These are phyloP conservation scores for Thereva unica DNA, from an alignment of 2,888 invertebrate genomes.

Conservation along the genomic window DNA sequence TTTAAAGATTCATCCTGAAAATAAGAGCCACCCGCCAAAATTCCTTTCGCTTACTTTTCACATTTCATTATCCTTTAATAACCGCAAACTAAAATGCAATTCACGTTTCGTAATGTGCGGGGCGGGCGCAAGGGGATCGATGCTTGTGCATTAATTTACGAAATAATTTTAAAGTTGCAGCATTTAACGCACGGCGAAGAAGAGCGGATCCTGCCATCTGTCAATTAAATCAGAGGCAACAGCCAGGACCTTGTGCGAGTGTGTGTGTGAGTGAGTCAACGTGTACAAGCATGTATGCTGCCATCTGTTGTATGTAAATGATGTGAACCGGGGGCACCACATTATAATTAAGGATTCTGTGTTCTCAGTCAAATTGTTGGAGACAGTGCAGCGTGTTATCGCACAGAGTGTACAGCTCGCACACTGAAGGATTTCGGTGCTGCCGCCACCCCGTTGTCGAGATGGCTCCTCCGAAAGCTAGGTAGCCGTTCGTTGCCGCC, in stretches of 20 bases:
- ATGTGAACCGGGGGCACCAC: conserved; percentile 36
- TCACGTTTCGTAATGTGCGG: too few species aligned
- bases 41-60: too few species aligned
- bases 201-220: conserved; percentile 26
- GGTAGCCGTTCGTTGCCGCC: not conserved
- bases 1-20: too few species aligned
- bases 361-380: conserved; percentile 41
- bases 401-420: conserved; percentile 18
- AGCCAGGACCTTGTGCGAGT: not conserved
- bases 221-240: conserved; percentile 40
- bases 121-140: too few species aligned
- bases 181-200: conserved; percentile 34
- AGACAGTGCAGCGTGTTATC: conserved; percentile 42
- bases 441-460: conserved; percentile 5
- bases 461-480: not conserved
- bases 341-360: conserved; percentile 42
- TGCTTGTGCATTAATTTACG: conserved; percentile 29
- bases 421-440: conserved; percentile 10
- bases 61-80: too few species aligned
- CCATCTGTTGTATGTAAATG: conserved; percentile 37
- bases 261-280: too few species aligned
- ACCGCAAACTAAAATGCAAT: too few species aligned
- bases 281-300: conserved; percentile 12
- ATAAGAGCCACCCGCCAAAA: too few species aligned
- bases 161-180: conserved; percentile 31